Evolutionary conservation across 2,888 invertebrate genomes (phyloP), one percentile per base, ranked within the genome.

Genomic region (Drosophila emarginata): DNA sequence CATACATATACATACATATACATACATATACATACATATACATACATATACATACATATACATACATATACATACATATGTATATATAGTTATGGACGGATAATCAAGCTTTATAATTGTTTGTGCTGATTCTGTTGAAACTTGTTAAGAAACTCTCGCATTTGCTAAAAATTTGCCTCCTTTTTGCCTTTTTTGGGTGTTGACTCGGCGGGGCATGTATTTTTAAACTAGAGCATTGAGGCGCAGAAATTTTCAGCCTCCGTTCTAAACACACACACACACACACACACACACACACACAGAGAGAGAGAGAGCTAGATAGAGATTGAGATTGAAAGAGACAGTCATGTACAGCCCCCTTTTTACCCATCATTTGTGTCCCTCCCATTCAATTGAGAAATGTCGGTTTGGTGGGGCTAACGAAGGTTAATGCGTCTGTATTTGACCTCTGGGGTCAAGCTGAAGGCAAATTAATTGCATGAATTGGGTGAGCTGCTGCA

Each of bases 391-490:
- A 77, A 88, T 89, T 85, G 80, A 71, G 71, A 40, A 26, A 45
- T 45, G 67, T 40, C 32, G 54, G 72, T 45, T 45, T 59, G 59
- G 68, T 65, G 86, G 76, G 91, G 90, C 90, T 89, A 90, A 90
- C 90, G 88, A 84, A 91, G 91, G 90, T 90, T 91, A 90, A 91
- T 90, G 81, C 88, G 85, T 82, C 70, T 56, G 87, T 89, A 89
- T 85, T 90, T 89, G 89, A 88, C 89, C 87, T 74, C 70, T 60
- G 57, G 79, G 89, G 87, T 90, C 89, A 88, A 89, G 89, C 81
- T 72, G 85, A 64, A 80, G 72, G 87, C 87, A 84, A 74, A 85
- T 87, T 82, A 82, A 82, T 87, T 85, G 82, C 73, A 69, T 54
- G 76, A 82, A 85, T 87, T 77, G 79, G 82, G 65, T 54, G 60